phyloP scores from a whole-genome alignment of 2,888 invertebrate species.

The Phorcus lineatus region DNA sequence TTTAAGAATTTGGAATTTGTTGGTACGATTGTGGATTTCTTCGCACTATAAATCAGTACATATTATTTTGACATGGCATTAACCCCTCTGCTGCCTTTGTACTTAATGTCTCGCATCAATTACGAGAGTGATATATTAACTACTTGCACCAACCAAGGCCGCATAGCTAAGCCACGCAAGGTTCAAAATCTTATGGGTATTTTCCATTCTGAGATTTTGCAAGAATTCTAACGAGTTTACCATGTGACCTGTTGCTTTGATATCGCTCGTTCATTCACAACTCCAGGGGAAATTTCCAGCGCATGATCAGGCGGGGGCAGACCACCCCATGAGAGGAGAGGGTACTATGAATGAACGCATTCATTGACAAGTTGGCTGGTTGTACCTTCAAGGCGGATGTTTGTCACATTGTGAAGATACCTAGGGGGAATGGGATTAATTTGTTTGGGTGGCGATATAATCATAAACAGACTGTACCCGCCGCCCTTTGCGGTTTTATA shows the following conservation, averaged over 20 bases:
- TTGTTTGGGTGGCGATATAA: not conserved
- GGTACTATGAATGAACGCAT: not conserved
- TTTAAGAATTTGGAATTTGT: no score
- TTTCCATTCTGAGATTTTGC: not conserved
- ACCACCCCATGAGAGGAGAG: not conserved
- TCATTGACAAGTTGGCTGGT: not conserved
- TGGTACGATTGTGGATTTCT: no score
- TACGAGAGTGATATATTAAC: not conserved
- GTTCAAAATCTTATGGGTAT: not conserved
- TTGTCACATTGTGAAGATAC: not conserved
- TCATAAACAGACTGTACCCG: no score
- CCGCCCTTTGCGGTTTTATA: no score
- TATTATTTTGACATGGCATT: no score
- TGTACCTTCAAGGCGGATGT: not conserved
- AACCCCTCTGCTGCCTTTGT: no score
- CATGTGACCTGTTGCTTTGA: not conserved
- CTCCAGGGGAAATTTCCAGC: not conserved
- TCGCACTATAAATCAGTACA: no score
- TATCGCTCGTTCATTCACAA: not conserved
- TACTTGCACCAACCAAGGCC: not conserved
- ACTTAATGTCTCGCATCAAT: no score
- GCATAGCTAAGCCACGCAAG: not conserved
- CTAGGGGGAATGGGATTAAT: not conserved
- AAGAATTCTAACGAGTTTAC: not conserved
- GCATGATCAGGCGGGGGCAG: no score